A percentile compares a stretch with the other conserved stretches of the same genome.
Evolutionary conservation across 2,797 vertebrate species (phyloP).

Genomic region (Yasuhikotakia modesta): DNA sequence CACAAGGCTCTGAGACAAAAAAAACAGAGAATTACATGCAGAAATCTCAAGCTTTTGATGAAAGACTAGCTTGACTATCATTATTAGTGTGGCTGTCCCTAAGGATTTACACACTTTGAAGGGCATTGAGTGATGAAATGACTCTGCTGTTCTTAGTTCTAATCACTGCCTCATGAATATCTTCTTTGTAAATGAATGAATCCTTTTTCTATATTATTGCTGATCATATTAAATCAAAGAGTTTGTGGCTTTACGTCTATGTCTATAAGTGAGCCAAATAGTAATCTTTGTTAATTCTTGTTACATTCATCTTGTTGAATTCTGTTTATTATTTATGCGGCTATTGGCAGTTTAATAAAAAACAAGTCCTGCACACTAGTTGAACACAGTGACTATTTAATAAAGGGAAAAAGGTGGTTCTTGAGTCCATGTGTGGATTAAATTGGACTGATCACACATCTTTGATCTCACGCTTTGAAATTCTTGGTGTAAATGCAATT

Average conservation of each 20-base stretch:
- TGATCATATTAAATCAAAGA: too few species aligned
- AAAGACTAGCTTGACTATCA: constrained; percentile 34
- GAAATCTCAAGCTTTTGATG: constrained; percentile 27
- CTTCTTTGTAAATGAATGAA: too few species aligned
- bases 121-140: not conserved
- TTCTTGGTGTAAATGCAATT: not conserved
- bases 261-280: not conserved
- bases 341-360: too few species aligned
- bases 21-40: constrained; percentile 13
- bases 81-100: constrained; percentile 33
- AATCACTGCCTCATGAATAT: not conserved
- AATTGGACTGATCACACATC: not conserved
- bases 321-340: too few species aligned
- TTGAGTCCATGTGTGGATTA: too few species aligned
- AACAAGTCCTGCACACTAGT: too few species aligned
- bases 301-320: too few species aligned
- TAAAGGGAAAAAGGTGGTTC: too few species aligned
- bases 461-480: not conserved
- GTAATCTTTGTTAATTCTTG: not conserved
- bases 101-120: not conserved
- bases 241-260: not conserved
- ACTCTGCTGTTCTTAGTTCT: constrained; percentile 2
- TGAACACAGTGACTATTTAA: too few species aligned
- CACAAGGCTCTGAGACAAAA: not conserved
- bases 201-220: too few species aligned